Conservation (phyloP, 2,797 vertebrate genomes). For the Gymnoscopelus microlampas region DNA sequence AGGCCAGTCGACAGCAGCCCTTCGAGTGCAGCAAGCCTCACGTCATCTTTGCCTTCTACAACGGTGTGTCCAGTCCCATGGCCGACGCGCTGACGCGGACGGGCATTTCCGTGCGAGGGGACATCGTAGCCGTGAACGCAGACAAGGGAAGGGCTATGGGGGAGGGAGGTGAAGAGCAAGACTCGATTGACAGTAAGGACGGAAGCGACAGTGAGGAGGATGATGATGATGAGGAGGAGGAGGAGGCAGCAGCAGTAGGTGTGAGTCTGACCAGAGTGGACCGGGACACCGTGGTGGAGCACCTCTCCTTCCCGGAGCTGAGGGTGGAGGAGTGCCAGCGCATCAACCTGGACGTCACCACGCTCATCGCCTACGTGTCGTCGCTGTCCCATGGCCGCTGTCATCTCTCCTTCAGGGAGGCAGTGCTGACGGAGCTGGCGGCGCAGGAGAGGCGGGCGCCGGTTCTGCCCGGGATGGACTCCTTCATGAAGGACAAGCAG, state of each 20-base stretch:
- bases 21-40: conserved; percentile 91
- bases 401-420: conserved; percentile 89
- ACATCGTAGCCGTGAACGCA: conserved; percentile 89
- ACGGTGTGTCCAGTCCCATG: conserved; percentile 92
- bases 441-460: conserved; percentile 88
- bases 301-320: conserved; percentile 76
- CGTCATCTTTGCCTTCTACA: conserved; percentile 95
- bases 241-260: conserved; percentile 51
- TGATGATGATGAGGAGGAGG: conserved; percentile 37
- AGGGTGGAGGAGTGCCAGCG: conserved; percentile 86
- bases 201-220: conserved; percentile 45
- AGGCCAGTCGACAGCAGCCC: conserved; percentile 89
- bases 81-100: conserved; percentile 88
- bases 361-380: conserved; percentile 93
- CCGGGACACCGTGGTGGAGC: conserved; percentile 42
- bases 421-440: conserved; percentile 93
- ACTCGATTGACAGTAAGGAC: too few species aligned
- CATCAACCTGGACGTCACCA: conserved; percentile 95
- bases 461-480: conserved; percentile 87
- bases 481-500: conserved; percentile 93
- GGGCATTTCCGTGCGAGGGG: conserved; percentile 92
- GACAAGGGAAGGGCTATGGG: too few species aligned
- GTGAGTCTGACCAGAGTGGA: conserved; percentile 45
- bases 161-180: too few species aligned
- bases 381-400: conserved; percentile 92